These are phyloP conservation scores for Eclectus roratus DNA, from an alignment of 2,113 vertebrate genomes.

Conservation along the genomic window DNA sequence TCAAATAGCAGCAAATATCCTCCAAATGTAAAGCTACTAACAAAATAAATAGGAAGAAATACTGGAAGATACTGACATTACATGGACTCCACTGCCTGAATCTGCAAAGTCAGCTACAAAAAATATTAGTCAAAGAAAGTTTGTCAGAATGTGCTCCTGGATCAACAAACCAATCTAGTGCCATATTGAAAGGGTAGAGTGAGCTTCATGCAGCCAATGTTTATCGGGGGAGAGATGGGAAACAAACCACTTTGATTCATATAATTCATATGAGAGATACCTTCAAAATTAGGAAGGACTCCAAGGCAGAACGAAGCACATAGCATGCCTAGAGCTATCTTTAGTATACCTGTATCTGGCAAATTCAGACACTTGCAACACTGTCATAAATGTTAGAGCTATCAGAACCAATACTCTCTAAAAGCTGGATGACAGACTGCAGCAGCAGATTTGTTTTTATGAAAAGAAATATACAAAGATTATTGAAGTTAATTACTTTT, in stretches of 20 bases:
- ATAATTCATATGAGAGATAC: background rate
- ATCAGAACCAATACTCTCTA: background rate
- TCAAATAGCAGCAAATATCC: background rate
- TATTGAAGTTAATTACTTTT: conserved; percentile 33
- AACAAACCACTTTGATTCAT: background rate
- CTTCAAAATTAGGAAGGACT: background rate
- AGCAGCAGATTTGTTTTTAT: conserved; percentile 9
- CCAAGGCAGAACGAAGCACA: rapidly evolving
- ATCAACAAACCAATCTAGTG: background rate
- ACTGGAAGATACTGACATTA: background rate
- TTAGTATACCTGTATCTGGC: background rate
- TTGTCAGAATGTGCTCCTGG: background rate
- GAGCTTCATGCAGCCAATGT: rapidly evolving
- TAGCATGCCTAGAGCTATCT: background rate
- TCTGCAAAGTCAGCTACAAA: background rate
- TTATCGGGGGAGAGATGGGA: background rate
- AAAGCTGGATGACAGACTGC: background rate
- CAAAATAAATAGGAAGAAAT: background rate
- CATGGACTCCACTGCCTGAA: background rate
- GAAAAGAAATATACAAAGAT: background rate
- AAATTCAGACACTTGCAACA: background rate
- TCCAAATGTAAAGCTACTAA: background rate
- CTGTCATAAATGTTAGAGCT: rapidly evolving
- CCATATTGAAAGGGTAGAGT: background rate
- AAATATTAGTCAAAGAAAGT: background rate